phyloP scores from a whole-genome alignment of 2,888 invertebrate genomes.

The Apamea monoglypha region DNA sequence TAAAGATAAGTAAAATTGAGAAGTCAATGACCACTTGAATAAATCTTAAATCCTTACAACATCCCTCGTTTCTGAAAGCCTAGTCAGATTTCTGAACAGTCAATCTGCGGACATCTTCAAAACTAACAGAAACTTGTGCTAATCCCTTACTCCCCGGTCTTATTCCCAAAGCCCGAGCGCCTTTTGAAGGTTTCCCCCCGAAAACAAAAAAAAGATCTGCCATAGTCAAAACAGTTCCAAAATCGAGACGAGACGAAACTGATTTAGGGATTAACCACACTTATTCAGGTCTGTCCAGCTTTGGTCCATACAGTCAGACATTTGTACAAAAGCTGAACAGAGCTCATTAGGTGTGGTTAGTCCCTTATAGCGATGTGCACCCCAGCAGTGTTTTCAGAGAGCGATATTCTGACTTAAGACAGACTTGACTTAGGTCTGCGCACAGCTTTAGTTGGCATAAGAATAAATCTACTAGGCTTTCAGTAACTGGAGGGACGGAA shows the following conservation, averaged over 20 bases:
- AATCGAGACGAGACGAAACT: background rate
- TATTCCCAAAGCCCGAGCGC: background rate
- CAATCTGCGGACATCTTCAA: background rate
- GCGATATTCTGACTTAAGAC: background rate
- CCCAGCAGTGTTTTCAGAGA: background rate
- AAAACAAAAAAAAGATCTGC: background rate
- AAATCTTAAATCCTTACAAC: background rate
- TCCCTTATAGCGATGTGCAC: too few relatives aligned
- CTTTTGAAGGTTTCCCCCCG: background rate
- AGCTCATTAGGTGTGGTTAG: too few relatives aligned
- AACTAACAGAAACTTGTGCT: background rate
- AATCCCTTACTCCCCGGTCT: background rate
- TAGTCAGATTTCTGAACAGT: background rate
- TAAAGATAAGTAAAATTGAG: background rate
- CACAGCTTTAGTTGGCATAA: background rate
- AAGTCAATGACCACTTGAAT: background rate
- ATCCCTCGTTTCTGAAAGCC: constrained; percentile 19
- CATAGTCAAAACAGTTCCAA: background rate
- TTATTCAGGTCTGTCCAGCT: too few relatives aligned
- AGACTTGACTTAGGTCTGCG: background rate
- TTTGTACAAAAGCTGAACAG: too few relatives aligned
- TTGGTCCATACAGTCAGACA: too few relatives aligned
- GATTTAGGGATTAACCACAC: background rate
- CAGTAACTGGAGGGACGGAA: constrained; percentile 1
- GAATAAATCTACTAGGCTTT: background rate